Percentiles rank a stretch among this genome's conserved stretches.
Evolutionary conservation across 1,140 invertebrate genomes (phyloP).

Genomic region (Drosophila kikkawai): DNA sequence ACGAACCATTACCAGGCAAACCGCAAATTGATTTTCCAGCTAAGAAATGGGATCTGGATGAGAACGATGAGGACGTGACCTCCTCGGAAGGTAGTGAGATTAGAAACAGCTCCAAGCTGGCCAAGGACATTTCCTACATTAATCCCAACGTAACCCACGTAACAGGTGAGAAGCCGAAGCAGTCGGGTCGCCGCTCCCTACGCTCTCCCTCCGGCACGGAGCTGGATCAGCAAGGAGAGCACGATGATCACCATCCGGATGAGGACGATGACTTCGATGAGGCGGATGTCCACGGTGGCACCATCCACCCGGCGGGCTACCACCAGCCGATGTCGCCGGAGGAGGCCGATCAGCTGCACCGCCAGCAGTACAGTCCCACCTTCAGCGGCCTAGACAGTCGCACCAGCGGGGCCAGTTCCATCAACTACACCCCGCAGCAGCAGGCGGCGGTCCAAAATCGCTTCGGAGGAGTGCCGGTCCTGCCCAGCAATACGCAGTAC

Average conservation of each 20-base stretch:
- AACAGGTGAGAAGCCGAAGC: conserved; percentile 84
- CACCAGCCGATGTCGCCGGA: conserved; percentile 78
- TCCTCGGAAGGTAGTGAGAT: conserved; percentile 87
- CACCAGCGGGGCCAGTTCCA: conserved; percentile 70
- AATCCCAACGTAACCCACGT: conserved; percentile 67
- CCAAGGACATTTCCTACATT: conserved; percentile 87
- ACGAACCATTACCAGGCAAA: conserved; percentile 91
- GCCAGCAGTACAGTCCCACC: conserved; percentile 81
- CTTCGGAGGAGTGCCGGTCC: conserved; percentile 78
- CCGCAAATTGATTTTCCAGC: conserved; percentile 92
- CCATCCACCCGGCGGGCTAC: conserved; percentile 69
- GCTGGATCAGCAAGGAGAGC: conserved; percentile 74
- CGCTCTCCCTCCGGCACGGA: conserved; percentile 84
- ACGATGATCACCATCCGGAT: conserved; percentile 71
- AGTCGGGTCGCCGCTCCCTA: conserved; percentile 86
- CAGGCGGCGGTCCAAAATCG: conserved; percentile 68
- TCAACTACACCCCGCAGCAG: conserved; percentile 68
- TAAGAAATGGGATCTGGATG: conserved; percentile 91
- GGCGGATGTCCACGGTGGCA: conserved; percentile 61
- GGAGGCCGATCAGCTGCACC: conserved; percentile 71
- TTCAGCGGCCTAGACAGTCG: conserved; percentile 81
- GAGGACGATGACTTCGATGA: conserved; percentile 74
- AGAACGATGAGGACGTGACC: conserved; percentile 87
- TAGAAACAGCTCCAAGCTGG: conserved; percentile 86
- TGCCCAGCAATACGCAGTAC: conserved; percentile 76